phyloP scores from a whole-genome alignment of 2,888 invertebrate genomes.

The Microctonus brassicae region DNA sequence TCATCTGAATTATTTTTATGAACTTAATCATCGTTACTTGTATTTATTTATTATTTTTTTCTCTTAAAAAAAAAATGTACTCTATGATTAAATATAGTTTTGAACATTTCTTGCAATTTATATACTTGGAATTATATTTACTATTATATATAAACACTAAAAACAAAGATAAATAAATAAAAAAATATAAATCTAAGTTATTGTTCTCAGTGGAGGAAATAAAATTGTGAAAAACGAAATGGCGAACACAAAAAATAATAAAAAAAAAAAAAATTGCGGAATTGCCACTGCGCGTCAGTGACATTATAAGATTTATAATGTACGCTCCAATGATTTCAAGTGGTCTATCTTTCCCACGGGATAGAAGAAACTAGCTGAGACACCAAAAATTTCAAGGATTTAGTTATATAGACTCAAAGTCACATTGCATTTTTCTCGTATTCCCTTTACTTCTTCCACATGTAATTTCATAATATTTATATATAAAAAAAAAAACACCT shows the following conservation, averaged over 20 bases:
- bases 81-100: too few species aligned
- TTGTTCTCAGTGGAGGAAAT: neutral
- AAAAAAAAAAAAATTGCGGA: neutral
- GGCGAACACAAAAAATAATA: neutral
- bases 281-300: slow-evolving; percentile 1
- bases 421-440: neutral
- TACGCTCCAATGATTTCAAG: slow-evolving; percentile 23
- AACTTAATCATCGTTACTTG: too few species aligned
- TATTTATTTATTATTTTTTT: too few species aligned
- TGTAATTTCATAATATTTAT: neutral
- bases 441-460: neutral
- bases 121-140: too few species aligned
- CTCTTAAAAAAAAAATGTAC: too few species aligned
- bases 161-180: too few species aligned
- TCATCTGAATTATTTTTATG: too few species aligned
- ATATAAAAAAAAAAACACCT: neutral
- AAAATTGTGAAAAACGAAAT: neutral
- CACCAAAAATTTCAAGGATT: slow-evolving; percentile 13
- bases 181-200: neutral
- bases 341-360: slow-evolving; percentile 10
- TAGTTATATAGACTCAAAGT: neutral
- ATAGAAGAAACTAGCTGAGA: slow-evolving; percentile 13
- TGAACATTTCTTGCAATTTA: too few species aligned
- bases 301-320: neutral
- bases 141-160: too few species aligned